Percentiles rank a stretch among this genome's conserved stretches.
phyloP scores from a whole-genome alignment of 2,797 vertebrate species.

The Scyliorhinus canicula region DNA sequence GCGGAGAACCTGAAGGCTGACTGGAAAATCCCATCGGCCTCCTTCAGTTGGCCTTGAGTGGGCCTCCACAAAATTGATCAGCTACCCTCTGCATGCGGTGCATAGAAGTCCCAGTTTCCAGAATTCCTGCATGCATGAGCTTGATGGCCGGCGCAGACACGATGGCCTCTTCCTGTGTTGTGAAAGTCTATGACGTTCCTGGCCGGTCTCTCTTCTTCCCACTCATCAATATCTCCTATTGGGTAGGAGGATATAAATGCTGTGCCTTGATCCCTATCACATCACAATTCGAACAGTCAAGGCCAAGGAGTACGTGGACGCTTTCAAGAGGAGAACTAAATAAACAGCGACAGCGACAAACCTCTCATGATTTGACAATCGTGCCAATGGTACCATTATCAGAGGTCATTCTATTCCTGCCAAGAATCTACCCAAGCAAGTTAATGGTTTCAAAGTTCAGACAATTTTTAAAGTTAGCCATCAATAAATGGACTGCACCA shows the following conservation, averaged over 20 bases:
- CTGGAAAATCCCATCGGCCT: too few species aligned
- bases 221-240: neutral
- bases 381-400: neutral
- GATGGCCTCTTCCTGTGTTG: too few species aligned
- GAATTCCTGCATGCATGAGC: too few species aligned
- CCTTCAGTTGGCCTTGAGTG: too few species aligned
- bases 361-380: neutral
- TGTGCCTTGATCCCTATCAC: neutral
- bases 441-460: constrained; percentile 8
- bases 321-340: neutral
- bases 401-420: neutral
- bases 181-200: too few species aligned
- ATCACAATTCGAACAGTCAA: neutral
- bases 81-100: too few species aligned
- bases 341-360: neutral
- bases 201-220: neutral
- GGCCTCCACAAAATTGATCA: too few species aligned
- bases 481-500: neutral
- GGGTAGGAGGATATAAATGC: neutral
- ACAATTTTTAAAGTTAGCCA: neutral
- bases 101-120: too few species aligned
- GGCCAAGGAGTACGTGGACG: neutral
- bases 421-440: constrained; percentile 8
- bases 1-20: too few species aligned
- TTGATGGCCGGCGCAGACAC: too few species aligned